phyloP scores from a whole-genome alignment of 1,140 invertebrate genomes.

The Latrodectus geometricus region DNA sequence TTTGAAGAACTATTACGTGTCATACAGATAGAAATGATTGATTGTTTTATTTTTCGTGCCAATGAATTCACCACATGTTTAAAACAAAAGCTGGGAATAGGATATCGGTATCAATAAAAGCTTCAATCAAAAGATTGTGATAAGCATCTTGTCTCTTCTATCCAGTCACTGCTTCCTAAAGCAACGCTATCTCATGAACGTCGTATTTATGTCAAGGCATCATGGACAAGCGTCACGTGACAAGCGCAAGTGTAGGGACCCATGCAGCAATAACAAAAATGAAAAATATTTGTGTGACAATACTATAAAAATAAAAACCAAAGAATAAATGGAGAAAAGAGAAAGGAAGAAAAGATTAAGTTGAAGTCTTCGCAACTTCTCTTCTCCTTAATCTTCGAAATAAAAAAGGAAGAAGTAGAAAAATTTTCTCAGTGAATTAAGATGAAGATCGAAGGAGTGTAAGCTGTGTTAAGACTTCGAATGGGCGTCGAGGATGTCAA shows the following conservation, averaged over 20 bases:
- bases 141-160: not conserved
- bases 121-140: no score
- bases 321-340: conserved; percentile 13
- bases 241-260: not conserved
- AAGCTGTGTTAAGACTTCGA: conserved; percentile 61
- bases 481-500: conserved; percentile 56
- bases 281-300: not conserved
- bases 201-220: conserved; percentile 54
- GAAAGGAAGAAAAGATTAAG: conserved; percentile 58
- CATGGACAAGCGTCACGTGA: not conserved
- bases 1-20: no score
- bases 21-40: no score
- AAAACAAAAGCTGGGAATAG: no score
- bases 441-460: conserved; percentile 60
- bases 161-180: not conserved
- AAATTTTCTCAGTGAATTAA: conserved; percentile 56
- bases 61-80: no score
- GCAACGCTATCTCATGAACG: conserved; percentile 35
- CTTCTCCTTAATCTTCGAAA: conserved; percentile 56
- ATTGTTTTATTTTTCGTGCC: no score
- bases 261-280: not conserved
- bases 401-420: conserved; percentile 12
- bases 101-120: no score
- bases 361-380: conserved; percentile 52
- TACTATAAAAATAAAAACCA: not conserved